Conservation (phyloP, 2,113 vertebrate species). For the Panthera leo region DNA sequence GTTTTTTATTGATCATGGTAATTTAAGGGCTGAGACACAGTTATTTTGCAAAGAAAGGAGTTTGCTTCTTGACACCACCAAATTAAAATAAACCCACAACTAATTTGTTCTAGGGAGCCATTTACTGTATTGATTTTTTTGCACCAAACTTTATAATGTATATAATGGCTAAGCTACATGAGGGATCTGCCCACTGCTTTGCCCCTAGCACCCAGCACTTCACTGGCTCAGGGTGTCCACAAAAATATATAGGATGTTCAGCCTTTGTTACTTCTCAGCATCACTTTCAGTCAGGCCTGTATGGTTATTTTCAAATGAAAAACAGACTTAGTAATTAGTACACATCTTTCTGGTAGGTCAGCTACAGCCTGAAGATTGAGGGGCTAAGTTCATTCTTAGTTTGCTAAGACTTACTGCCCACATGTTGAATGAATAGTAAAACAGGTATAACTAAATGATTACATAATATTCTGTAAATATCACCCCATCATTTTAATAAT, state of each 20-base stretch:
- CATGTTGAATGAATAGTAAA: constrained; percentile 11
- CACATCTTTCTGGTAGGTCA: background rate
- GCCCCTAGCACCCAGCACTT: background rate
- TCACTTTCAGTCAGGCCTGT: background rate
- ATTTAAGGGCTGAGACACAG: background rate
- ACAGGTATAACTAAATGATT: background rate
- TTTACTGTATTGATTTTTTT: constrained; percentile 37
- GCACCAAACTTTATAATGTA: background rate
- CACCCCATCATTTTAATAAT: background rate
- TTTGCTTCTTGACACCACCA: background rate
- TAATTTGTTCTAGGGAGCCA: constrained; percentile 4
- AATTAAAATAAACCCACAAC: constrained; percentile 31
- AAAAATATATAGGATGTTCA: background rate
- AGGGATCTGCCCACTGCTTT: background rate
- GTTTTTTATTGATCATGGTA: background rate
- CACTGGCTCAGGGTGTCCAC: background rate
- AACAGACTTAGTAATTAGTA: background rate
- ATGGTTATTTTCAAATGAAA: constrained; percentile 54
- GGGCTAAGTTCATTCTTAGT: background rate
- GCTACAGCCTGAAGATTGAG: background rate
- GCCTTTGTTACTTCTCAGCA: constrained; percentile 12
- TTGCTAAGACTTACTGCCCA: background rate
- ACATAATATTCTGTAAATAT: background rate
- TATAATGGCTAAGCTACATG: background rate
- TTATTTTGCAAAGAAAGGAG: constrained; percentile 9